Evolutionary conservation across 2,797 vertebrate genomes (phyloP), one percentile per base, ranked within the genome.

Genomic region (Uromys caudimaculatus): DNA sequence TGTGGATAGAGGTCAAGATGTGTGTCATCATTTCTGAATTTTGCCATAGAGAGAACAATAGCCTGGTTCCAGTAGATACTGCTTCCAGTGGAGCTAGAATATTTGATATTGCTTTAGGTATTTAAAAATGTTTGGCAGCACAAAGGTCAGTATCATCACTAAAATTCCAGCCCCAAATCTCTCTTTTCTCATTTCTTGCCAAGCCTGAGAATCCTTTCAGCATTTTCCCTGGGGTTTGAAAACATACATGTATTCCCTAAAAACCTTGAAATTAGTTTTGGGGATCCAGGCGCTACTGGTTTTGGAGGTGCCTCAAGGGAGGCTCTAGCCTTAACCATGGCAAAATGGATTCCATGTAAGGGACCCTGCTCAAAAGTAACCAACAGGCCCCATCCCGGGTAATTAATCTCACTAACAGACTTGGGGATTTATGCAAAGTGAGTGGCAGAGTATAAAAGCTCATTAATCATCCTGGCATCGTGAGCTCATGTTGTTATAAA

Each of bases 401-500:
- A 95, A 96, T 94, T 96, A 97, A 94, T 95, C 96, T 97, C 95
- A 32, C 47, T 85, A 94, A 89, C 50, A 71, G 93, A 95, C 79
- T 86, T 96, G 77, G 47, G 81, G 76, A 89, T 94, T 88, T 95
- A 88, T 95, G 92, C 78, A 95, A 89, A 93, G 64, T 95, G 85
- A 97, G 50, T 91, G 84, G 90, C 90, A 90, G 91, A 83, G 54
- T 91, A 47, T 90, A 88, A 96, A 96, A 92, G 75, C 88, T 96
- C 96, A 94, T 97, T 96, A 97, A 95, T 97, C 95, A 95, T 96
- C 73, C 79, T 93, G 88, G 88, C 95, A 94, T 93, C 44, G 54
- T 97, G 97, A 97, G 89, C 96, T 97, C 96, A 93, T 96, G 87
- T 97, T 96, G 94, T 95, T 97, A 93, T 79, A 91, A 96, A 97